Base-by-base conservation (phyloP, 1,140 invertebrate species). In the Zaprionus tsacasi region DNA sequence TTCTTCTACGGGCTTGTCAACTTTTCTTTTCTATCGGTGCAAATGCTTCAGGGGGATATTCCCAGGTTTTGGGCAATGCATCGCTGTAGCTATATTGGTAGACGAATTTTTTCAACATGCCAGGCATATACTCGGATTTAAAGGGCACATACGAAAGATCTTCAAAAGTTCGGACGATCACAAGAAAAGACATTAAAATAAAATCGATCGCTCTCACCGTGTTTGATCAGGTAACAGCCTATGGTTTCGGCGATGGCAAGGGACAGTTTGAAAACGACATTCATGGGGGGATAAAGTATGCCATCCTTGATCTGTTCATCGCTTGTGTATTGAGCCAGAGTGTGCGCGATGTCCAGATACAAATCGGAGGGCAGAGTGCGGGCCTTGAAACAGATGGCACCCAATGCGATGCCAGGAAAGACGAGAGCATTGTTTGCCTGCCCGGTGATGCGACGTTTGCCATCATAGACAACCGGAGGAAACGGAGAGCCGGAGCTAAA, bases 401-500 rank as follows among this genome's bases (percentile, higher is more conserved):
- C 98, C 10, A 99, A 93, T 4, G 97, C 97, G 12, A 99, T 95
- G 21, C 98, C 98, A 7, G 98, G 98, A 94, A 98, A 99, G 72
- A 98, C 98, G 92, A 99, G 99, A 0, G 98, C 96, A 93, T 99
- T 99, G 93, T 99, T 99, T 66, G 98, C 98, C 93, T 99, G 98
- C 0, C 98, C 98, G 1, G 98, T 97, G 79, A 95, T 87, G 79
- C 94, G 96, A 4, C 95, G 95, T 79, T 97, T 95, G 0, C 96
- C 97, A 61, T 97, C 95, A 25, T 95, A 94, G 21, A 94, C 95
- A 30, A 98, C 96, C 0, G 97, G 96, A n/a, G 95, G 94, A 93
- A 99, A 99, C 8, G 98, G 98, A 35, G 97, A 98, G 4, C 98
- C 98, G 70, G 97, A 97, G 0, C 98, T 97, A 92, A 99, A 99